Percentiles rank a stretch among this genome's conserved stretches.
Evolutionary conservation across 2,797 vertebrate species (phyloP).

Genomic region (Antennarius maculatus): DNA sequence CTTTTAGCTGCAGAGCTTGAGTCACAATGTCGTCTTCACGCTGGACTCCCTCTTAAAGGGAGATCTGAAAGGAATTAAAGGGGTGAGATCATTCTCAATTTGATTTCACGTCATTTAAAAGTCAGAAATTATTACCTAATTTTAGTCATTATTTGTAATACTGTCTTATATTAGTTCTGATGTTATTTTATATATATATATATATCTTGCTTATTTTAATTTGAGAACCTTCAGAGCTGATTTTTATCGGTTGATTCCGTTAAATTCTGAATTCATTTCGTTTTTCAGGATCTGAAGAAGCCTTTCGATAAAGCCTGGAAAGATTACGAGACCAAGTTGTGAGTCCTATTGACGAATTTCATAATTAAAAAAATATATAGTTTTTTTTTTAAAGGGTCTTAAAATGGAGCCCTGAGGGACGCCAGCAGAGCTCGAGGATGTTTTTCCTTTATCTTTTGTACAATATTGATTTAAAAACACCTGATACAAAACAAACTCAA

Average conservation of each 20-base stretch:
- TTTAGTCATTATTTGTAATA: no score
- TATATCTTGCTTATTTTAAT: no score
- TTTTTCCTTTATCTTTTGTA: no score
- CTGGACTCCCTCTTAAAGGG: constrained; percentile 92
- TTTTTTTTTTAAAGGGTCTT: background rate
- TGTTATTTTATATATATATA: background rate
- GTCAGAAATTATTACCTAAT: background rate
- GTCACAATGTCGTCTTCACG: constrained; percentile 93
- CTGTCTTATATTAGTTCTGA: background rate
- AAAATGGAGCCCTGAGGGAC: background rate
- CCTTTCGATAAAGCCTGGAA: constrained; percentile 95
- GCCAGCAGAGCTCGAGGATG: background rate
- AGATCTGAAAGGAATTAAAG: constrained; percentile 91
- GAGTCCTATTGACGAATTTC: constrained; percentile 61
- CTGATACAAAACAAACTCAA: no score
- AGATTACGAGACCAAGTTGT: constrained; percentile 94
- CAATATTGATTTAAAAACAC: no score
- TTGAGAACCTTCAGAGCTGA: background rate
- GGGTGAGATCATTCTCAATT: constrained; percentile 74
- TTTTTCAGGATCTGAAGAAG: constrained; percentile 88
- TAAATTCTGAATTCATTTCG: background rate
- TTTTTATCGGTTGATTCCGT: no score
- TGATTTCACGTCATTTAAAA: background rate
- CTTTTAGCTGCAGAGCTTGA: constrained; percentile 87
- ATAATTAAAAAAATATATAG: no score